Percentiles rank a stretch among this genome's conserved stretches.
These are phyloP conservation scores for Python bivittatus DNA, from an alignment of 2,113 vertebrate genomes.

Conservation along the genomic window DNA sequence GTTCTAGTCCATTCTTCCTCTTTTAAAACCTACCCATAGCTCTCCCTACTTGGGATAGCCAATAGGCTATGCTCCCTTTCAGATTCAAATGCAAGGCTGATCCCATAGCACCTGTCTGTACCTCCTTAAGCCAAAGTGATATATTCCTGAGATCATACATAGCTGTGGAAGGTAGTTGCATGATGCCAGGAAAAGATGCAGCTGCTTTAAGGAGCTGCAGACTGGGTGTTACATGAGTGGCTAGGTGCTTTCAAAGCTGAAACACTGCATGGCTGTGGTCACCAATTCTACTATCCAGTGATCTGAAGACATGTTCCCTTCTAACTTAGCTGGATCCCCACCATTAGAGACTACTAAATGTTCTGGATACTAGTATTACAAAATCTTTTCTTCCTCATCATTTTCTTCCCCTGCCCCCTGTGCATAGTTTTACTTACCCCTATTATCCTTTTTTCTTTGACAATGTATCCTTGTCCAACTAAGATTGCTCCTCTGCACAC, in stretches of 20 bases:
- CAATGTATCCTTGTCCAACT: neutral
- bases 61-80: neutral
- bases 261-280: neutral
- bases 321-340: neutral
- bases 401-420: too few relatives aligned
- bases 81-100: neutral
- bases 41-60: neutral
- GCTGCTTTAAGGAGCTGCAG: neutral
- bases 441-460: neutral
- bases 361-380: too few relatives aligned
- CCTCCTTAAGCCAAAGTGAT: neutral
- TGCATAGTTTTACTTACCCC: too few relatives aligned
- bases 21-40: neutral
- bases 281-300: neutral
- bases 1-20: neutral
- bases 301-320: neutral
- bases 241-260: neutral
- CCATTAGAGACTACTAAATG: neutral
- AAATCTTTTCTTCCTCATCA: too few relatives aligned
- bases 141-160: neutral
- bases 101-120: neutral
- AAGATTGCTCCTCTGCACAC: neutral
- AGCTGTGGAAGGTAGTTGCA: neutral
- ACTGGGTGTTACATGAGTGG: neutral
- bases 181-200: neutral